Percentiles rank a stretch among this genome's conserved stretches.
phyloP scores from a whole-genome alignment of 2,888 invertebrate species.

The Sarcophaga caerulescens region DNA sequence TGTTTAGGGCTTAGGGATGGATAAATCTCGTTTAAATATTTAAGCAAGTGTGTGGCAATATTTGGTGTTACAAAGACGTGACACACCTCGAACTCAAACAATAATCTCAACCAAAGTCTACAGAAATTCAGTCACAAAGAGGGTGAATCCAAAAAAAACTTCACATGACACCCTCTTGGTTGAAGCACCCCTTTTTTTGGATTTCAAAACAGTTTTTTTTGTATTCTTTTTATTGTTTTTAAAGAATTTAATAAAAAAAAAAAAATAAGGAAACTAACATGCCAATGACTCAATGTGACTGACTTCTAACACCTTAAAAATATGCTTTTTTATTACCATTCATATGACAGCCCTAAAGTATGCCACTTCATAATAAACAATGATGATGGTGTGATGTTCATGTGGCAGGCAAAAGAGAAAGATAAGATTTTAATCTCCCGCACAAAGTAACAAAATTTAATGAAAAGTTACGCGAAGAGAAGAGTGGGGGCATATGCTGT shows the following conservation, averaged over 20 bases:
- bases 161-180: conserved; percentile 21
- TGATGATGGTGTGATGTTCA: conserved; percentile 7
- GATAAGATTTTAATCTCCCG: conserved; percentile 34
- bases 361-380: conserved; percentile 3
- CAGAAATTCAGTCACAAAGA: conserved; percentile 17
- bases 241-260: too few relatives aligned
- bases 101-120: conserved; percentile 40
- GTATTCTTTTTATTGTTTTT: neutral
- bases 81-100: conserved; percentile 51
- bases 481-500: neutral
- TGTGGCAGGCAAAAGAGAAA: neutral
- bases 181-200: conserved; percentile 29
- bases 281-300: conserved; percentile 55
- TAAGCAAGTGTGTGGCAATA: conserved; percentile 55
- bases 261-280: neutral
- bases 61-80: conserved; percentile 48
- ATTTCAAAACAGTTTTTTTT: neutral
- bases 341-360: conserved; percentile 26
- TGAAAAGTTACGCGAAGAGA: neutral
- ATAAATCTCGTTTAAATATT: conserved; percentile 55
- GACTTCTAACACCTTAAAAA: conserved; percentile 63
- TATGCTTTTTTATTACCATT: conserved; percentile 13
- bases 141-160: conserved; percentile 38
- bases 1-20: conserved; percentile 36
- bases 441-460: neutral